Base-by-base conservation (phyloP, 2,113 vertebrate species). In the Colinus virginianus region DNA sequence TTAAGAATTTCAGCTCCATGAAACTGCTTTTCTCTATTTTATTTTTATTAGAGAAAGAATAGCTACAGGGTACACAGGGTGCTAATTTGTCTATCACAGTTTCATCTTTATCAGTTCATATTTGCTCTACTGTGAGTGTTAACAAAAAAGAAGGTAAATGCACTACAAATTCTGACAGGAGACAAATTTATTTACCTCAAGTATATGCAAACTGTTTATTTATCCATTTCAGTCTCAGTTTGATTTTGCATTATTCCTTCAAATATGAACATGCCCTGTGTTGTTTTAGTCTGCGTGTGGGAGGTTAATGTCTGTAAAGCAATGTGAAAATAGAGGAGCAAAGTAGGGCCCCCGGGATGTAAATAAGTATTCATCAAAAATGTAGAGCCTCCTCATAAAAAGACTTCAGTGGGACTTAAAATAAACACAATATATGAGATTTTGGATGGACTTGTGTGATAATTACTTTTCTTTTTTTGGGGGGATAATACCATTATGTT, bases 151-250 rank as follows among this genome's bases (percentile, higher is more conserved):
- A 80, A 45, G 15, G 88, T 38, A 81, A 75, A 70, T 92, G 48
- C 15, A 25, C 67, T 56, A 2, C 43, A 45, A 84, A 13, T 62
- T 92, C 59, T 85, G 70, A 70, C 71, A 91, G 42, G 70, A 34
- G 62, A 92, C 36, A 69, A 46, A 82, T 87, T 72, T 82, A 79
- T 92, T 92, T 90, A 72, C 53, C 78, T 87, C 45, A 87, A 84
- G 49, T 48, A 48, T 72, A 81, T 49, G 55, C 45, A 84, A 92
- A 88, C 71, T 72, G 16, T 49, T 92, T 86, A 40, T 76, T 92
- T 93, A 88, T 69, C 62, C 22, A 46, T 14, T 79, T 94, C 49
- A 82, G 58, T 61, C 53, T 45, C 74, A 68, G 71, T 86, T 87
- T 89, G 87, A 87, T 72, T 93, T 87, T 93, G 62, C 19, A 66